Conservation (phyloP, 2,888 invertebrate genomes). For the Melieria picta region DNA sequence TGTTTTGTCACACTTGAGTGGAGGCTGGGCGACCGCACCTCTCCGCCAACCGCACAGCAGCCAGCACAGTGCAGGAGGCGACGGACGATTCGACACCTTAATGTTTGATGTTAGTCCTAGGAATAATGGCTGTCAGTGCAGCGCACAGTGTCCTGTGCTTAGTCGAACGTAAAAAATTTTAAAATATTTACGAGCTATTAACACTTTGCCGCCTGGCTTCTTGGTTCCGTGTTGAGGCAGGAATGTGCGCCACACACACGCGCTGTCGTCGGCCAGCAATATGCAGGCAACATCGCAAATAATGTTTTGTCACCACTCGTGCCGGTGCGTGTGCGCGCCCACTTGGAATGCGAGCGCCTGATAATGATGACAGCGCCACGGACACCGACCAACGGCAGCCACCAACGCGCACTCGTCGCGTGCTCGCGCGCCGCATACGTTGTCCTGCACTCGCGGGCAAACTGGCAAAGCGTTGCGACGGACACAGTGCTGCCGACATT, state of each 20-base stretch:
- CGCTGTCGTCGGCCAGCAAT: not conserved
- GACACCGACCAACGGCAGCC: too few species aligned
- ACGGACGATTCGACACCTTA: too few species aligned
- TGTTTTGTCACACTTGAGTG: slow-evolving; percentile 17
- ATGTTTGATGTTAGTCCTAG: too few species aligned
- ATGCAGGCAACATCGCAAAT: not conserved
- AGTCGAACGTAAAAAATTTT: slow-evolving; percentile 12
- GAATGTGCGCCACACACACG: slow-evolving; percentile 4
- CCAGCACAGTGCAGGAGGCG: not conserved
- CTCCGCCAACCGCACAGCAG: not conserved
- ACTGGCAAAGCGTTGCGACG: too few species aligned
- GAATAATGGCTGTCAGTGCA: not conserved
- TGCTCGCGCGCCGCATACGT: too few species aligned
- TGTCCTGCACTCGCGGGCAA: too few species aligned
- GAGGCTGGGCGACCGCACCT: not conserved
- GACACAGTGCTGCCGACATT: too few species aligned
- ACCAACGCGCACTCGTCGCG: too few species aligned
- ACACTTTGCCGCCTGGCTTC: slow-evolving; percentile 18
- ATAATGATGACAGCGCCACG: not conserved
- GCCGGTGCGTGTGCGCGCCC: not conserved
- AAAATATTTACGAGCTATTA: slow-evolving; percentile 33
- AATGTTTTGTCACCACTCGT: not conserved
- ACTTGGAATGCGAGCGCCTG: not conserved
- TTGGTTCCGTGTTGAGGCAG: not conserved
- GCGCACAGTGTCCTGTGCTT: not conserved